phyloP scores from a whole-genome alignment of 2,888 invertebrate genomes.

The Phragmatobia fuliginosa region DNA sequence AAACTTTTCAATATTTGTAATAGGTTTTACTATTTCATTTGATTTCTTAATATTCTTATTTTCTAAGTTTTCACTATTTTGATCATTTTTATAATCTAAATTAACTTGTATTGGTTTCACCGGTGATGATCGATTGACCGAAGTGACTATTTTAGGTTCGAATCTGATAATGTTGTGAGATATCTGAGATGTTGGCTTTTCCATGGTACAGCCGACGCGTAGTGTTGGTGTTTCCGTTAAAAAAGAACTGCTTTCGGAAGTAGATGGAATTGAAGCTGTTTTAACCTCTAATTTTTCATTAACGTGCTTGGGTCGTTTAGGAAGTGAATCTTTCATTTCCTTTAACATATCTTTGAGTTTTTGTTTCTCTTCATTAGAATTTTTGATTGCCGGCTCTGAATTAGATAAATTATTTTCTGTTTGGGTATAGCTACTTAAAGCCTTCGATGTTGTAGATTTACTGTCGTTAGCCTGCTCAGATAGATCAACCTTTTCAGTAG shows the following conservation, averaged over 20 bases:
- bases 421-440: conserved; percentile 62
- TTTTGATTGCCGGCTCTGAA: conserved; percentile 36
- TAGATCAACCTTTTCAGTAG: conserved; percentile 44
- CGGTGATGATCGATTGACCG: conserved; percentile 13
- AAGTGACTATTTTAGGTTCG: conserved; percentile 4
- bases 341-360: conserved; percentile 90
- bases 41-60: conserved; percentile 12
- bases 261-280: conserved; percentile 19
- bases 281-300: conserved; percentile 32
- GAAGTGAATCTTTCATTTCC: conserved; percentile 92
- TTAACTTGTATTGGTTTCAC: conserved; percentile 53
- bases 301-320: conserved; percentile 84
- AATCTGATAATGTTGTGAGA: conserved; percentile 23
- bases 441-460: conserved; percentile 34
- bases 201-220: conserved; percentile 64
- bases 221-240: conserved; percentile 73
- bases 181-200: conserved; percentile 25
- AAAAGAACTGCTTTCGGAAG: conserved; percentile 33
- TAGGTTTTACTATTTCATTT: background rate
- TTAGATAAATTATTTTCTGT: conserved; percentile 49
- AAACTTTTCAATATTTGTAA: conserved; percentile 6
- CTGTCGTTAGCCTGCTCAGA: conserved; percentile 29
- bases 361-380: conserved; percentile 80
- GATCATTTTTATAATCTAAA: conserved; percentile 48
- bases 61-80: conserved; percentile 33